These are phyloP conservation scores for Hylaea fasciaria DNA, from an alignment of 2,888 invertebrate genomes.

Conservation along the genomic window DNA sequence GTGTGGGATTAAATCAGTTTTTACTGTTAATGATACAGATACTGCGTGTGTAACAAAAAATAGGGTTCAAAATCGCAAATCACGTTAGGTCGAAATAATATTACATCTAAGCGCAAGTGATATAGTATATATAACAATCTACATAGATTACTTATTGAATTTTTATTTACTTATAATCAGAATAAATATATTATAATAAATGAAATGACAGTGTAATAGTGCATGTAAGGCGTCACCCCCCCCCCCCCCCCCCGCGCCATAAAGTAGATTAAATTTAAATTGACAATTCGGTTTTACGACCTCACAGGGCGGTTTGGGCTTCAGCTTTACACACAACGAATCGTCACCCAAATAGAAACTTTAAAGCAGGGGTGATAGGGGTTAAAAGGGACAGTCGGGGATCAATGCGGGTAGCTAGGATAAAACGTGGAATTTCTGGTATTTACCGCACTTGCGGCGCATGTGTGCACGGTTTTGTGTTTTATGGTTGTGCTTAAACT, in stretches of 20 bases:
- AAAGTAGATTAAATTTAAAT: conserved; percentile 82
- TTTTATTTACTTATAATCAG: conserved; percentile 41
- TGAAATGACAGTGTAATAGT: conserved; percentile 63
- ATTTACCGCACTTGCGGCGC: conserved; percentile 47
- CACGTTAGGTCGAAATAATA: too few species aligned
- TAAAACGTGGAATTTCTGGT: conserved; percentile 50
- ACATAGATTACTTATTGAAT: too few species aligned
- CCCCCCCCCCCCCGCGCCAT: conserved; percentile 60
- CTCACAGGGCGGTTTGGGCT: conserved; percentile 50
- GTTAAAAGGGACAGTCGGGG: conserved; percentile 19
- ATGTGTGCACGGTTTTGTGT: conserved; percentile 40
- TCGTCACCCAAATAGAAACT: conserved; percentile 12
- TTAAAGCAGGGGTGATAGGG: conserved; percentile 18
- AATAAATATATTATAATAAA: conserved; percentile 53
- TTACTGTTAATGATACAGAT: too few species aligned
- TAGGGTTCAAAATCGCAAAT: too few species aligned
- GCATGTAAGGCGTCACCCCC: conserved; percentile 62
- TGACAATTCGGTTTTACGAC: conserved; percentile 80
- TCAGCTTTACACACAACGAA: conserved; percentile 41
- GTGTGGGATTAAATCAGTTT: too few species aligned
- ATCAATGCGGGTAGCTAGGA: conserved; percentile 31
- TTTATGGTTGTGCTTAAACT: background rate
- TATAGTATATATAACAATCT: too few species aligned
- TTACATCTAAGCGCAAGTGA: too few species aligned
- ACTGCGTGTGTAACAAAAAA: too few species aligned